Percentiles rank a stretch among this genome's conserved stretches.
Conservation (phyloP, 1,140 invertebrate genomes). For the Drosophila sucinea region DNA sequence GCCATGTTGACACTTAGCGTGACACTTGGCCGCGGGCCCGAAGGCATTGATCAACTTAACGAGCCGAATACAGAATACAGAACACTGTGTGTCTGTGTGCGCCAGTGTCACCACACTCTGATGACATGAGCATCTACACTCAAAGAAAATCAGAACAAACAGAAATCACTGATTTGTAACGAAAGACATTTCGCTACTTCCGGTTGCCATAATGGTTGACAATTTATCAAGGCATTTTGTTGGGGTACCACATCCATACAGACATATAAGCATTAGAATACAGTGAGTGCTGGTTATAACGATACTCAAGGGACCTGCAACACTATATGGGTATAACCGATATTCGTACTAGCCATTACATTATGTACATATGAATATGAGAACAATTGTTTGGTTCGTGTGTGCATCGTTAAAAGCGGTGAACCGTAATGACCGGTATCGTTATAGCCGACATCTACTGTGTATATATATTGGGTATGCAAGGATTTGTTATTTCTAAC, state of each 20-base stretch:
- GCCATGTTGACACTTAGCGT: constrained; percentile 18
- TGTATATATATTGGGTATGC: too few relatives aligned
- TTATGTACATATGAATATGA: too few relatives aligned
- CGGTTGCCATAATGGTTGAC: background rate
- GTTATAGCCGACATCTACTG: too few relatives aligned
- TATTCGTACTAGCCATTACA: too few relatives aligned
- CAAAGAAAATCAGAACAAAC: background rate
- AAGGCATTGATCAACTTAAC: constrained; percentile 24
- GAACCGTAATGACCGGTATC: too few relatives aligned
- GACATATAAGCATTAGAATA: too few relatives aligned
- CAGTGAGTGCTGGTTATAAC: too few relatives aligned
- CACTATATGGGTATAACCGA: too few relatives aligned
- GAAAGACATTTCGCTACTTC: background rate
- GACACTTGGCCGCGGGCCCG: constrained; percentile 17
- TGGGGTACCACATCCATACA: background rate
- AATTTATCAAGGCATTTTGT: background rate
- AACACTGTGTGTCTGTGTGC: background rate
- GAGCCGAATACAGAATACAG: constrained; percentile 15
- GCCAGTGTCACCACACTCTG: constrained; percentile 15
- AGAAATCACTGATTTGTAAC: background rate
- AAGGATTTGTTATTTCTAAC: too few relatives aligned
- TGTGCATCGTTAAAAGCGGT: too few relatives aligned
- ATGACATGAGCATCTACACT: constrained; percentile 5
- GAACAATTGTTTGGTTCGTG: too few relatives aligned
- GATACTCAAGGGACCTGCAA: too few relatives aligned